Conservation (phyloP, 2,888 invertebrate genomes). For the Chrysomela aeneicollis region DNA sequence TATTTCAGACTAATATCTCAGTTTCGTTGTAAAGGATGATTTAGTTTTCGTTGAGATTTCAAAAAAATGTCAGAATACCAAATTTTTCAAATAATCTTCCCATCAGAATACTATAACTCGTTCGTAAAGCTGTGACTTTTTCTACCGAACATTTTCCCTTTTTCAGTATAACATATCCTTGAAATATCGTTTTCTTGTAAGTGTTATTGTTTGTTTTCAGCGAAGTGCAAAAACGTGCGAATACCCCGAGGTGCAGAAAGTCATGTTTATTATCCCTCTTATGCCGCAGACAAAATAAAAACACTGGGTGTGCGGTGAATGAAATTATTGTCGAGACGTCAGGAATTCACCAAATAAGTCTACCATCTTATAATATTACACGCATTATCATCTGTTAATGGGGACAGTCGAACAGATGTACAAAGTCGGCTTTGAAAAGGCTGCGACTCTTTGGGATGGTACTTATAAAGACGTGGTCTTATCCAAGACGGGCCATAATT, state of each 20-base stretch:
- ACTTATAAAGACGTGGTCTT: constrained; percentile 28
- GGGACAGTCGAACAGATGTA: constrained; percentile 21
- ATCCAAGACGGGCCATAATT: constrained; percentile 25
- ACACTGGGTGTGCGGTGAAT: constrained; percentile 19
- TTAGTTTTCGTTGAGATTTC: too few species aligned
- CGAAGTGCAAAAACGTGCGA: constrained; percentile 1
- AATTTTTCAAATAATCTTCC: too few species aligned
- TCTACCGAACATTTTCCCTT: too few species aligned
- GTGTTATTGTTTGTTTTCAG: background rate
- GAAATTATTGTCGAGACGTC: constrained; percentile 16
- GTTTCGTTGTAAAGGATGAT: too few species aligned
- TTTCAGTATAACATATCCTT: too few species aligned
- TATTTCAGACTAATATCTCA: too few species aligned
- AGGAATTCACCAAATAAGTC: constrained; percentile 22
- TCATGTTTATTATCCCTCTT: constrained; percentile 6
- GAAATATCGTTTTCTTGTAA: background rate
- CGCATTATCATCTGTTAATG: constrained; percentile 7
- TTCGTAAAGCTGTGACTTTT: too few species aligned
- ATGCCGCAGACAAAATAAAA: constrained; percentile 27
- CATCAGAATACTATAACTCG: too few species aligned
- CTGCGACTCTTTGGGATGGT: constrained; percentile 24
- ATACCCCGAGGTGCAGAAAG: constrained; percentile 5
- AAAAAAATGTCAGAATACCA: too few species aligned
- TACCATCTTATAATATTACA: constrained; percentile 10
- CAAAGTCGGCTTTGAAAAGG: constrained; percentile 18